Conservation (phyloP, 2,113 vertebrate genomes). For the Thalassarche chlororhynchos region DNA sequence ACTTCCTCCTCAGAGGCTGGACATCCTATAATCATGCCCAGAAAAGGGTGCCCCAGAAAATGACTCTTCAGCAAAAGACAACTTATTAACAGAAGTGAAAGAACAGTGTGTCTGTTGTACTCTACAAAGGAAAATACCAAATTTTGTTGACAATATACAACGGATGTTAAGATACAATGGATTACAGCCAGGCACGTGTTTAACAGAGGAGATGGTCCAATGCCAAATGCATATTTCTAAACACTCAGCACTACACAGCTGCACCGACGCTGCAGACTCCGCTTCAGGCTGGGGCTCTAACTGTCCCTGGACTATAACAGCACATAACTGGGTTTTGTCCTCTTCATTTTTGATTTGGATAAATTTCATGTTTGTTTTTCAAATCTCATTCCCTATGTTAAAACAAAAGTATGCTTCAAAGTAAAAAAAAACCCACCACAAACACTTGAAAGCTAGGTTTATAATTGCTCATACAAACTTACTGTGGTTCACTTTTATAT, state of each 20-base stretch:
- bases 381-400: background rate
- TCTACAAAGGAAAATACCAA: background rate
- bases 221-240: background rate
- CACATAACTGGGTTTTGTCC: background rate
- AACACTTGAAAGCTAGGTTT: background rate
- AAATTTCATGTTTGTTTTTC: background rate
- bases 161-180: background rate
- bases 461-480: background rate
- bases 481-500: background rate
- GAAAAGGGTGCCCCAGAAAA: background rate
- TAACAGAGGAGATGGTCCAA: background rate
- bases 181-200: background rate
- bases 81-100: background rate
- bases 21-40: background rate
- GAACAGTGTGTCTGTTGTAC: background rate
- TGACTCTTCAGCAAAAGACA: background rate
- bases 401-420: background rate
- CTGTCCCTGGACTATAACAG: background rate
- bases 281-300: background rate
- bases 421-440: background rate
- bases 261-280: accelerated
- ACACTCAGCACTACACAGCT: background rate
- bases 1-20: background rate
- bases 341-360: background rate
- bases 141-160: background rate